A percentile compares a stretch with the other conserved stretches of the same genome.
phyloP scores from a whole-genome alignment of 2,888 invertebrate species.

The Thecophora atra region DNA sequence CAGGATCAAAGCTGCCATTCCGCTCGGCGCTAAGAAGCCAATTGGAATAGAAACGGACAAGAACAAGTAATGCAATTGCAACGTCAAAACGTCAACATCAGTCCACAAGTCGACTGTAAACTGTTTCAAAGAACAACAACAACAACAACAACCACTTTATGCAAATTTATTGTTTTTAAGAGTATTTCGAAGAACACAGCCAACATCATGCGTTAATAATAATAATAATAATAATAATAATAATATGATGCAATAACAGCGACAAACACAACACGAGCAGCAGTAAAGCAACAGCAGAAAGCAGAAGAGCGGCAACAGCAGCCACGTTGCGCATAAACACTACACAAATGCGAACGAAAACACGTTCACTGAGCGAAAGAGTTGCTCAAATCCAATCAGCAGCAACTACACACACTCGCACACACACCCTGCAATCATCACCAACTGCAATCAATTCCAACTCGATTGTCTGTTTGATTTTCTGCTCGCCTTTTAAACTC shows the following conservation, averaged over 20 bases:
- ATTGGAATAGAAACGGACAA: conserved; percentile 76
- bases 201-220: too few species aligned
- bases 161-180: not conserved
- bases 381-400: too few species aligned
- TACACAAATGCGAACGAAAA: too few species aligned
- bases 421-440: not conserved
- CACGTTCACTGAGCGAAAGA: too few species aligned
- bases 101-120: conserved; percentile 19
- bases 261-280: not conserved
- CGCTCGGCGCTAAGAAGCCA: conserved; percentile 86
- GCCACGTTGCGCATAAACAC: too few species aligned
- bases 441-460: too few species aligned
- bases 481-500: too few species aligned
- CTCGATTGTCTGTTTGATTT: too few species aligned
- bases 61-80: conserved; percentile 74
- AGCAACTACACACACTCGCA: not conserved
- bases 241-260: not conserved
- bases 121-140: conserved; percentile 29
- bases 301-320: too few species aligned
- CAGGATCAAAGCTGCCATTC: conserved; percentile 89
- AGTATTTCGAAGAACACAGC: conserved; percentile 27
- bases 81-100: conserved; percentile 45
- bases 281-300: not conserved
- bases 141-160: conserved; percentile 29
- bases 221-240: not conserved